phyloP scores from a whole-genome alignment of 2,888 invertebrate genomes.

The Eupithecia centaureata region DNA sequence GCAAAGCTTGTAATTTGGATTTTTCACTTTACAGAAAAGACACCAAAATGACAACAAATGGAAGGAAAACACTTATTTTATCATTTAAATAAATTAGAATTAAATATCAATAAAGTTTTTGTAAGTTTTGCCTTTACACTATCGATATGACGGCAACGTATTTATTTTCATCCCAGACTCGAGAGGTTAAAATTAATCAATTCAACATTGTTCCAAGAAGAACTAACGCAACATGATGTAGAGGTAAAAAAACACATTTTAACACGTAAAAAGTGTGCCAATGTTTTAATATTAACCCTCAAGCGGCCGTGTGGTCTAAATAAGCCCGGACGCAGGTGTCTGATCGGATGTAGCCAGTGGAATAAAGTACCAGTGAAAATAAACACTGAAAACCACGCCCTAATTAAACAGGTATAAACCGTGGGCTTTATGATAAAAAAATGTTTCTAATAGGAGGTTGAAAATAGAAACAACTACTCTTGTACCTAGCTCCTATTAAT shows the following conservation, averaged over 20 bases:
- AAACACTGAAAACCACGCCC: conserved; percentile 57
- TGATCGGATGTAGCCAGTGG: conserved; percentile 65
- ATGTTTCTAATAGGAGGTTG: background rate
- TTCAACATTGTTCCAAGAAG: background rate
- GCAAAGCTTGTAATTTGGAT: too few species aligned
- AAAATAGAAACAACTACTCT: background rate
- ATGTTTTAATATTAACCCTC: conserved; percentile 27
- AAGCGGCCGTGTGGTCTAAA: conserved; percentile 57
- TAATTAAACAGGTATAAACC: conserved; percentile 40
- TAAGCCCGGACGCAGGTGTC: conserved; percentile 79
- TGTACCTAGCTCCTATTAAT: background rate
- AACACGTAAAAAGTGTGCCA: conserved; percentile 28
- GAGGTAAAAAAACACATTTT: background rate
- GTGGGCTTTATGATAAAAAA: background rate
- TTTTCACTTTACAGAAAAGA: too few species aligned
- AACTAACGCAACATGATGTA: background rate
- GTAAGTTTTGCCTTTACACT: background rate
- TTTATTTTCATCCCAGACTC: background rate
- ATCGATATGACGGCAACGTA: background rate
- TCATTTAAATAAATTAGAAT: too few species aligned
- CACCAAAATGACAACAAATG: too few species aligned
- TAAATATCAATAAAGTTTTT: too few species aligned
- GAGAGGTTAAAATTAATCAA: background rate
- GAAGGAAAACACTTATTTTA: too few species aligned
- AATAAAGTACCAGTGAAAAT: conserved; percentile 56